phyloP scores from a whole-genome alignment of 2,113 vertebrate species.

The Blennius ocellaris region DNA sequence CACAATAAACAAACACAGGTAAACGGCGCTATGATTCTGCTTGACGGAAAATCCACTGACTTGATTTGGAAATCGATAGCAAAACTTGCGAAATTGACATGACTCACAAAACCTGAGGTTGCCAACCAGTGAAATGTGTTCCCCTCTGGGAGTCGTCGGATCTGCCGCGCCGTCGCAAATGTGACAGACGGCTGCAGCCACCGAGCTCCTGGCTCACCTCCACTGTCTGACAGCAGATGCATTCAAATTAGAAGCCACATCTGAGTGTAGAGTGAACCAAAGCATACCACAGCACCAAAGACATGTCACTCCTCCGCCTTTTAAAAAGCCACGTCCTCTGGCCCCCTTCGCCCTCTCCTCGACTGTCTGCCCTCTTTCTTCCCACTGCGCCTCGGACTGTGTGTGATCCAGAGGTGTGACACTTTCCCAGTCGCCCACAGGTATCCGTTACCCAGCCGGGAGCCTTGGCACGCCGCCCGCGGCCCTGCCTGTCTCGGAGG shows the following conservation, averaged over 20 bases:
- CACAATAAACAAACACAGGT: too few species aligned
- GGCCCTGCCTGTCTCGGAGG: constrained; percentile 46
- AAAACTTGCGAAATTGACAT: too few species aligned
- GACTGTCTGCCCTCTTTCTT: constrained; percentile 45
- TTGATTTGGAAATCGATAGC: too few species aligned
- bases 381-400: constrained; percentile 34
- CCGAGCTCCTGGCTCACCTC: background rate
- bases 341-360: constrained; percentile 21
- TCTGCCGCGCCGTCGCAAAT: too few species aligned
- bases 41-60: too few species aligned
- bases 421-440: constrained; percentile 76
- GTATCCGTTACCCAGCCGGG: constrained; percentile 67
- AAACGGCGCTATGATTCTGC: too few species aligned
- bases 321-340: constrained; percentile 17
- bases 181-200: constrained; percentile 14
- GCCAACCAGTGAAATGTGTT: too few species aligned
- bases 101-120: too few species aligned
- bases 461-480: constrained; percentile 56
- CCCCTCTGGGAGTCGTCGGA: too few species aligned
- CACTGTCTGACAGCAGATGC: constrained; percentile 22
- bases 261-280: constrained; percentile 49
- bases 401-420: constrained; percentile 72
- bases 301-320: constrained; percentile 41
- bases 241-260: background rate
- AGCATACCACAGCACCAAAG: constrained; percentile 48